Percentiles rank a stretch among this genome's conserved stretches.
Conservation (phyloP, 2,888 invertebrate genomes). For the Lepidocyrtoides sp. region DNA sequence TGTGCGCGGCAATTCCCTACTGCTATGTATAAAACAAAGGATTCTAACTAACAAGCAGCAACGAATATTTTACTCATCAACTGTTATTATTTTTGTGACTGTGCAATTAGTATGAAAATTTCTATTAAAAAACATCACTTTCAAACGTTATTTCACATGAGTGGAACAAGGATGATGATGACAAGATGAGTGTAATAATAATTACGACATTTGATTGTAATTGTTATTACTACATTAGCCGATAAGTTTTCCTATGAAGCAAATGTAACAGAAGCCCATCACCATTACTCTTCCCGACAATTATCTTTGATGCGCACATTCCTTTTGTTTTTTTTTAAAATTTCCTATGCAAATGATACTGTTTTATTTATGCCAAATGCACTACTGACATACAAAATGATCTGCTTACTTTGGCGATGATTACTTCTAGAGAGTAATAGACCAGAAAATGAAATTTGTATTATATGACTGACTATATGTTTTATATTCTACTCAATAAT, state of each 20-base stretch:
- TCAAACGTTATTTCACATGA: neutral
- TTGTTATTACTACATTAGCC: neutral
- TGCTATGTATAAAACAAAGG: neutral
- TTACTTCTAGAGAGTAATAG: neutral
- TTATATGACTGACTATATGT: no score
- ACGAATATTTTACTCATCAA: neutral
- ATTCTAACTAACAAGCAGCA: no score
- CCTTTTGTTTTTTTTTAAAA: constrained; percentile 11
- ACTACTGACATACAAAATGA: neutral
- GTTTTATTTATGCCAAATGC: neutral
- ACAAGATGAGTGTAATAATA: constrained; percentile 16
- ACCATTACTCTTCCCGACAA: neutral
- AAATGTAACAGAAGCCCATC: constrained; percentile 7
- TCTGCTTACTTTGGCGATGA: neutral
- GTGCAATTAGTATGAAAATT: constrained; percentile 25
- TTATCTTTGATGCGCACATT: neutral
- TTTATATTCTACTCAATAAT: no score
- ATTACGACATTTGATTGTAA: neutral
- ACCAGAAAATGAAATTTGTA: neutral
- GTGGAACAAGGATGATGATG: constrained; percentile 1
- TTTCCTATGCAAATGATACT: constrained; percentile 45
- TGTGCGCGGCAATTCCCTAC: neutral
- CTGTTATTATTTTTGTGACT: neutral
- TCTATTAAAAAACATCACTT: neutral
- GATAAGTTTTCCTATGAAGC: no score